Evolutionary conservation across 2,797 vertebrate genomes (phyloP).

Genomic region (Strix occidentalis): DNA sequence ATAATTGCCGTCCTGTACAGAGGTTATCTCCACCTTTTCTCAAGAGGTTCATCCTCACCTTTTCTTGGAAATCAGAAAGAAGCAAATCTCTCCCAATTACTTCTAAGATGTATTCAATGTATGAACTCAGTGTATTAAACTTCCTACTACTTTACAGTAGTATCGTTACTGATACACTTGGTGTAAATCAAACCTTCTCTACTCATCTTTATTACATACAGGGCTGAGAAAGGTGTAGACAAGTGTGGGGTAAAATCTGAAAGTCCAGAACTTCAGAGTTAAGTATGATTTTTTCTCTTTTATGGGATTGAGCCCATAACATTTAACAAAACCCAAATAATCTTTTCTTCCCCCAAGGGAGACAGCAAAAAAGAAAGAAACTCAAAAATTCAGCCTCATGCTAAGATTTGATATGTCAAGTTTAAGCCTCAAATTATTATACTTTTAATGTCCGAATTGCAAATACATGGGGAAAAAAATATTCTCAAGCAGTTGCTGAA

Average conservation of each 20-base stretch:
- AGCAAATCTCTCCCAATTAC: not conserved
- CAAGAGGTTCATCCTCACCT: not conserved
- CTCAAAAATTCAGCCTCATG: not conserved
- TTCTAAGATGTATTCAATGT: not conserved
- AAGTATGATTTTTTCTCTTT: slow-evolving; percentile 9
- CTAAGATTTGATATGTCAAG: not conserved
- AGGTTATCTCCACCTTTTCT: not conserved
- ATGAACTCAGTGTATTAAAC: not conserved
- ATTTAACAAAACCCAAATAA: slow-evolving; percentile 40
- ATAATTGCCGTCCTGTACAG: not conserved
- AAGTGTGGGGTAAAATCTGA: not conserved
- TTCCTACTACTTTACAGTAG: not conserved
- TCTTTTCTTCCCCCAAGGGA: not conserved
- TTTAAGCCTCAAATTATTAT: not conserved
- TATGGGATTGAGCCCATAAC: slow-evolving; percentile 4
- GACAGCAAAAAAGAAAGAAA: not conserved
- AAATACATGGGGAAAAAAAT: not conserved
- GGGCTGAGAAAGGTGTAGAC: not conserved
- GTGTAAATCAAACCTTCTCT: not conserved
- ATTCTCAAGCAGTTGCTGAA: not conserved
- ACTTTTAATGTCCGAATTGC: not conserved
- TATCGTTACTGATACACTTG: not conserved
- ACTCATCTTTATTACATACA: not conserved
- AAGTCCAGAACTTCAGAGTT: not conserved
- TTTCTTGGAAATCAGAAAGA: not conserved